Conservation (phyloP, 2,888 invertebrate genomes). For the Arctia plantaginis region DNA sequence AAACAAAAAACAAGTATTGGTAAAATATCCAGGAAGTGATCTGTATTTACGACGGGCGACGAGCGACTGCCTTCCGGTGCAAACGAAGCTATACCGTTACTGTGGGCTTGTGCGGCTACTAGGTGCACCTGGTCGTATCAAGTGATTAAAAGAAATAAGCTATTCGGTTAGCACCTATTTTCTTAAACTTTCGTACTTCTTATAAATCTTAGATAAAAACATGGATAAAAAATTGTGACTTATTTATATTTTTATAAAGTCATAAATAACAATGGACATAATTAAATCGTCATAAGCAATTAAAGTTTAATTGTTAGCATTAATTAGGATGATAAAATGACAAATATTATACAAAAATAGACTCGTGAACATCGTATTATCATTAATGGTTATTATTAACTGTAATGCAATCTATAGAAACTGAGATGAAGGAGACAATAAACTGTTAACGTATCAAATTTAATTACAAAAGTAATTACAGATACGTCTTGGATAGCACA, state of each 20-base stretch:
- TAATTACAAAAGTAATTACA: not conserved
- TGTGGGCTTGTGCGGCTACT: conserved; percentile 32
- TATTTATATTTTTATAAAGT: too few relatives aligned
- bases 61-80: conserved; percentile 75
- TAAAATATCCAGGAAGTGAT: conserved; percentile 69
- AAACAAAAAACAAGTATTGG: conserved; percentile 34
- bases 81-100: conserved; percentile 56
- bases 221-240: too few relatives aligned
- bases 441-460: not conserved
- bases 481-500: not conserved
- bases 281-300: not conserved
- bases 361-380: not conserved
- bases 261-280: not conserved
- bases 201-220: not conserved
- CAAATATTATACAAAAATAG: not conserved
- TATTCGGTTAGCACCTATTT: not conserved
- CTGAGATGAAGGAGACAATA: not conserved
- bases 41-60: conserved; percentile 69
- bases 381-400: not conserved
- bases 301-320: not conserved
- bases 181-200: not conserved
- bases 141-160: conserved; percentile 38
- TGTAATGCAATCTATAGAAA: not conserved
- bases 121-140: conserved; percentile 34
- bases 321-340: not conserved